These are phyloP conservation scores for Morphnarchus princeps DNA, from an alignment of 2,113 vertebrate genomes.

Conservation along the genomic window DNA sequence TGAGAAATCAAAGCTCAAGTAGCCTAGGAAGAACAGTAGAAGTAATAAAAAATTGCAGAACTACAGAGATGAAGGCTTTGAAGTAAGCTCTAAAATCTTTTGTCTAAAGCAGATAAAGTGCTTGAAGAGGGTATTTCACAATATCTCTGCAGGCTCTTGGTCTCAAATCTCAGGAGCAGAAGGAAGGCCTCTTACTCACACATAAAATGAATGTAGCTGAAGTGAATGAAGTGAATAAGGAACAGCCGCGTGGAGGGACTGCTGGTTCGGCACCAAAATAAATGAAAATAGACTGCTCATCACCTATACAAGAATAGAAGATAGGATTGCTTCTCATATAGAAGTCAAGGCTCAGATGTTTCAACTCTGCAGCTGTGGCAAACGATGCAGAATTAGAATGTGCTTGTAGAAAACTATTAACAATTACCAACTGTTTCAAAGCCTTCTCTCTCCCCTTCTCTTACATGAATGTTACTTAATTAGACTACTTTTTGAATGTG, in stretches of 20 bases:
- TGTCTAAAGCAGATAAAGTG: neutral
- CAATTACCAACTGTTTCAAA: neutral
- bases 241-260: neutral
- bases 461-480: conserved; percentile 9
- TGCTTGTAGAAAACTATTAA: neutral
- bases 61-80: neutral
- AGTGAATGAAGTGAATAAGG: neutral
- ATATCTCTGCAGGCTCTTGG: neutral
- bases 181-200: neutral
- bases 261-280: neutral
- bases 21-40: neutral
- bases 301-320: neutral
- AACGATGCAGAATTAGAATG: neutral
- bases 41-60: neutral
- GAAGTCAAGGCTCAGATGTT: neutral
- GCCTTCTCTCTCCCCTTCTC: neutral
- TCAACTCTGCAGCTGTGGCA: neutral
- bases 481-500: neutral
- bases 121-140: neutral
- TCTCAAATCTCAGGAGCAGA: neutral
- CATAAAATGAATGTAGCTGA: neutral
- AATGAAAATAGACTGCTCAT: neutral
- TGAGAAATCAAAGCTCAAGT: neutral
- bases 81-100: neutral
- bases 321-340: neutral